phyloP scores from a whole-genome alignment of 2,888 invertebrate genomes.

The Polydrusus tereticollis region DNA sequence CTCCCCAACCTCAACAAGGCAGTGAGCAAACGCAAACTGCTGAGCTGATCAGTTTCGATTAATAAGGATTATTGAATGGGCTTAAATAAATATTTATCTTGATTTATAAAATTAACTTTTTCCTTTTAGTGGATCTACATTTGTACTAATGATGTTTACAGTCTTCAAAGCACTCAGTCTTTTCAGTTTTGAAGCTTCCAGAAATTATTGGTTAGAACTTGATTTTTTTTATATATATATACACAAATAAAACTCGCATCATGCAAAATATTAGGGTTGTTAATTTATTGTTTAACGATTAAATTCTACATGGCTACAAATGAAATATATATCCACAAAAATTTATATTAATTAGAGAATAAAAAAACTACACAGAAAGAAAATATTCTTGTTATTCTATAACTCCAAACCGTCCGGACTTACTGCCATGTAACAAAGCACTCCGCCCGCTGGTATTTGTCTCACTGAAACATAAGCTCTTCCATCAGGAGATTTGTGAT shows the following conservation, averaged over 20 bases:
- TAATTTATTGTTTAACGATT: too few relatives aligned
- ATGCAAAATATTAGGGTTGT: too few relatives aligned
- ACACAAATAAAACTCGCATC: background rate
- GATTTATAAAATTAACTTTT: background rate
- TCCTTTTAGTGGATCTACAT: background rate
- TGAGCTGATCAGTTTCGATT: slow-evolving; percentile 87
- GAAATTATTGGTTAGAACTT: background rate
- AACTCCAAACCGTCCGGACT: slow-evolving; percentile 65
- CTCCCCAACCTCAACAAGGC: slow-evolving; percentile 56
- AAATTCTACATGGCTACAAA: background rate
- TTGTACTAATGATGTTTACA: background rate
- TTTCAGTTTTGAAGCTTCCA: background rate
- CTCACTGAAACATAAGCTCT: slow-evolving; percentile 69
- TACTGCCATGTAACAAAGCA: slow-evolving; percentile 72
- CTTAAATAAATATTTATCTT: background rate
- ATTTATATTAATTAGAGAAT: background rate
- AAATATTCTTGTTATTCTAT: slow-evolving; percentile 2
- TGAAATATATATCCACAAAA: background rate
- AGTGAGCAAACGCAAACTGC: slow-evolving; percentile 74
- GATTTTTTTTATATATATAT: background rate
- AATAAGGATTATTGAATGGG: slow-evolving; percentile 57
- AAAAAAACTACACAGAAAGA: background rate
- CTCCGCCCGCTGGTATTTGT: slow-evolving; percentile 70
- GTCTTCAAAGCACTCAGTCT: background rate
- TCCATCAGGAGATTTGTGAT: slow-evolving; percentile 70